A percentile compares a stretch with the other conserved stretches of the same genome.
These are phyloP conservation scores for Arctopsyche grandis DNA, from an alignment of 1,140 invertebrate species.

Conservation along the genomic window DNA sequence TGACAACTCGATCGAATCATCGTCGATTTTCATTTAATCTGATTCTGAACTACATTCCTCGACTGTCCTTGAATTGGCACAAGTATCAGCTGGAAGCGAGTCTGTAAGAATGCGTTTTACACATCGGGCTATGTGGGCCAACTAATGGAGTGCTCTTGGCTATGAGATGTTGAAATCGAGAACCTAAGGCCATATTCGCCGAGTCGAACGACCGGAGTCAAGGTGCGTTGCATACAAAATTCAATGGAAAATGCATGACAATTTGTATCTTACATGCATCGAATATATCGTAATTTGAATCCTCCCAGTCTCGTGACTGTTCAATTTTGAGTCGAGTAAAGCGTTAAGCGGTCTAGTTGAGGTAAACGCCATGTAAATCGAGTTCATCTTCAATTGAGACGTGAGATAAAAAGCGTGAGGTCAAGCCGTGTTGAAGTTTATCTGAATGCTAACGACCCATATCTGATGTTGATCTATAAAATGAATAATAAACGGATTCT, in stretches of 20 bases:
- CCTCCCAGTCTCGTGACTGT: not conserved
- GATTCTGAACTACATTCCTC: too few species aligned
- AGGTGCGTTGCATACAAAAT: not conserved
- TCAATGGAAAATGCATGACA: too few species aligned
- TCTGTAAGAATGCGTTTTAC: too few species aligned
- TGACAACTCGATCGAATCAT: too few species aligned
- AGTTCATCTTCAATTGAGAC: not conserved
- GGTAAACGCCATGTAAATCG: not conserved
- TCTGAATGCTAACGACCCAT: not conserved
- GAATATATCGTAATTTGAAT: too few species aligned
- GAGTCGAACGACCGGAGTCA: not conserved
- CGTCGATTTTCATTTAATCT: too few species aligned
- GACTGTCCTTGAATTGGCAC: too few species aligned
- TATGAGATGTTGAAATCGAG: constrained; percentile 3
- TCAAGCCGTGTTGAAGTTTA: not conserved
- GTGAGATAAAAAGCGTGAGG: not conserved
- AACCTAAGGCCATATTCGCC: not conserved
- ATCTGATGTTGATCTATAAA: not conserved
- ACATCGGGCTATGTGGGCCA: too few species aligned
- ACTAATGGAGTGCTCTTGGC: not conserved
- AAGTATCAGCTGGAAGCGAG: too few species aligned
- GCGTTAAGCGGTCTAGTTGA: not conserved
- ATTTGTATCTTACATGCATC: too few species aligned
- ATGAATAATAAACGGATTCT: not conserved
- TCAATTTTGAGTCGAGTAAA: not conserved